These are phyloP conservation scores for Euwallacea similis DNA, from an alignment of 1,140 invertebrate genomes.

Conservation along the genomic window DNA sequence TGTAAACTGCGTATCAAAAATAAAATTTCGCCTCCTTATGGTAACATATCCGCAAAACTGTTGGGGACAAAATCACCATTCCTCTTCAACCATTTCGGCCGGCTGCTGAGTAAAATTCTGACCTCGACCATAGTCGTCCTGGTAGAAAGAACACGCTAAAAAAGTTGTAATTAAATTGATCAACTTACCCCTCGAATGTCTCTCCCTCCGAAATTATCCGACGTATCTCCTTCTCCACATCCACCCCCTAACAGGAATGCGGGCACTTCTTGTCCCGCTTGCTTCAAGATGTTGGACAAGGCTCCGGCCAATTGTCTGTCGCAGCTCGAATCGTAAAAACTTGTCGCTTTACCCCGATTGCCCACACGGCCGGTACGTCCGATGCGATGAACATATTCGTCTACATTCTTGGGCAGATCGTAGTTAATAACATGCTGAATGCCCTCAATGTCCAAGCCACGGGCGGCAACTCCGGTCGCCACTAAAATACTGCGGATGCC, in stretches of 20 bases:
- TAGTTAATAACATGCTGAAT: slow-evolving; percentile 86
- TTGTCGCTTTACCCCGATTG: slow-evolving; percentile 85
- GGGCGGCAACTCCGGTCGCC: slow-evolving; percentile 90
- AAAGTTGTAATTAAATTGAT: not conserved
- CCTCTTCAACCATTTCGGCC: slow-evolving; percentile 44
- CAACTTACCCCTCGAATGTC: slow-evolving; percentile 56
- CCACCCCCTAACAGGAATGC: slow-evolving; percentile 60
- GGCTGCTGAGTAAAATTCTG: slow-evolving; percentile 35
- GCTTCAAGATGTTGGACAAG: slow-evolving; percentile 72
- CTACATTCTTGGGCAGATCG: slow-evolving; percentile 84
- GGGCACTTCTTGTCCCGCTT: slow-evolving; percentile 66
- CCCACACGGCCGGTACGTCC: slow-evolving; percentile 93
- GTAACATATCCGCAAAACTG: too few relatives aligned
- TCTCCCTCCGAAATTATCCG: slow-evolving; percentile 57
- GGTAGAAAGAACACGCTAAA: slow-evolving; percentile 12
- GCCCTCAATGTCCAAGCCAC: slow-evolving; percentile 68
- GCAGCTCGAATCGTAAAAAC: slow-evolving; percentile 72
- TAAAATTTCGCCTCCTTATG: not conserved
- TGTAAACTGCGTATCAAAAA: not conserved
- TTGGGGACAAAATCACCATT: slow-evolving; percentile 39
- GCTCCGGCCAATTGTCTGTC: slow-evolving; percentile 66
- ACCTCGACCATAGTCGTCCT: slow-evolving; percentile 46
- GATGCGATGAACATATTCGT: slow-evolving; percentile 95
- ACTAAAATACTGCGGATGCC: slow-evolving; percentile 76
- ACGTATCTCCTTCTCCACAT: slow-evolving; percentile 51